Conservation (phyloP, 2,888 invertebrate genomes). For the Hymenopus coronatus region DNA sequence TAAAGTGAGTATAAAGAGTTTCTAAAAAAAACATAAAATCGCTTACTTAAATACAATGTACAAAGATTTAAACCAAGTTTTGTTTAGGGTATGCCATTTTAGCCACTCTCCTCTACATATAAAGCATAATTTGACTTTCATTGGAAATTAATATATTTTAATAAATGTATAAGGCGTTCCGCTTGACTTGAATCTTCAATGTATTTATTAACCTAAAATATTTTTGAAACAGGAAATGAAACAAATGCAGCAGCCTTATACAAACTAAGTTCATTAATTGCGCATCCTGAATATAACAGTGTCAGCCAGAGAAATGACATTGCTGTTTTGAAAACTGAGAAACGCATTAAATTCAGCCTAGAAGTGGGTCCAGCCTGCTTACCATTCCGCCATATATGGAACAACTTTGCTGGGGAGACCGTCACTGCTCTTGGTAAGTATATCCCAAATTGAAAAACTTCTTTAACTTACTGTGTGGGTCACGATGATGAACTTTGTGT, state of each 20-base stretch:
- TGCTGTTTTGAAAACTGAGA: constrained; percentile 48
- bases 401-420: constrained; percentile 42
- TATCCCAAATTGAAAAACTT: too few relatives aligned
- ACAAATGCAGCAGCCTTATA: constrained; percentile 50
- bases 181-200: not conserved
- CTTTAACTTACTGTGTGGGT: too few relatives aligned
- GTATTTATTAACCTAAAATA: not conserved
- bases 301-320: constrained; percentile 53
- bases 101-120: too few relatives aligned
- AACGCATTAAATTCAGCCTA: constrained; percentile 50
- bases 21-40: too few relatives aligned
- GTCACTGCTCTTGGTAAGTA: constrained; percentile 52
- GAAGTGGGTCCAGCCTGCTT: constrained; percentile 62
- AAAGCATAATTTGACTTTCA: too few relatives aligned
- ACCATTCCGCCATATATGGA: constrained; percentile 54
- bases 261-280: constrained; percentile 42
- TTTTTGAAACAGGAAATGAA: constrained; percentile 49
- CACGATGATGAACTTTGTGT: too few relatives aligned
- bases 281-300: constrained; percentile 49
- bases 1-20: too few relatives aligned
- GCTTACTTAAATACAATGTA: too few relatives aligned
- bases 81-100: too few relatives aligned
- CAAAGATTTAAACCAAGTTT: too few relatives aligned
- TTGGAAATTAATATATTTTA: too few relatives aligned
- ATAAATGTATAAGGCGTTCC: too few relatives aligned